Conservation (phyloP, 2,888 invertebrate species). For the Lasioglossum morio region DNA sequence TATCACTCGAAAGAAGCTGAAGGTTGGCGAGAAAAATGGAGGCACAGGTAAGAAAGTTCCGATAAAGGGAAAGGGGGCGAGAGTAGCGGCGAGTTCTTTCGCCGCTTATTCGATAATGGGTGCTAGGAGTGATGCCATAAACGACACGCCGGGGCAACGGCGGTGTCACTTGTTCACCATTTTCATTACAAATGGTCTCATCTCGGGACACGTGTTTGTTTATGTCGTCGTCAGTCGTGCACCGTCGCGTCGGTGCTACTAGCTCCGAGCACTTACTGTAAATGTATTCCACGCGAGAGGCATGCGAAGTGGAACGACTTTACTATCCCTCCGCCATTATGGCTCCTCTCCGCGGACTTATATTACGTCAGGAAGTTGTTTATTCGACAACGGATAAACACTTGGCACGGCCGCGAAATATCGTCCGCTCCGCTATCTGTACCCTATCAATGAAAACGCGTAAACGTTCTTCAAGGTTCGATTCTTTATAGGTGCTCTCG, state of each 20-base stretch:
- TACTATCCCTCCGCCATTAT: slow-evolving; percentile 60
- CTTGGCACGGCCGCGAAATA: slow-evolving; percentile 19
- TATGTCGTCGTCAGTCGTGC: slow-evolving; percentile 69
- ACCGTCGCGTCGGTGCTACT: slow-evolving; percentile 58
- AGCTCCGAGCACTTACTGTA: slow-evolving; percentile 60
- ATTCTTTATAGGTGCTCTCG: background rate
- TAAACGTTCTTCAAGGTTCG: background rate
- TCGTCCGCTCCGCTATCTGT: background rate
- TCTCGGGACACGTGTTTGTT: slow-evolving; percentile 70
- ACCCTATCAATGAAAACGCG: background rate
- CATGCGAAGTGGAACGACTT: slow-evolving; percentile 63
- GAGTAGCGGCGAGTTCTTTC: slow-evolving; percentile 39
- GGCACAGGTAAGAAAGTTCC: background rate
- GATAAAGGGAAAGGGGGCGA: slow-evolving; percentile 16
- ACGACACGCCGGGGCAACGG: slow-evolving; percentile 35
- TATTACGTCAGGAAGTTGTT: slow-evolving; percentile 57
- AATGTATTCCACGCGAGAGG: slow-evolving; percentile 75
- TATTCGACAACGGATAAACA: slow-evolving; percentile 50
- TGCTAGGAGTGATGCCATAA: slow-evolving; percentile 56
- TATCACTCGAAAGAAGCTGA: background rate
- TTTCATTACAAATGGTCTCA: slow-evolving; percentile 73
- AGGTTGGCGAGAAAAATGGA: background rate
- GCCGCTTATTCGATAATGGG: slow-evolving; percentile 55
- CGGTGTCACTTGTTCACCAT: slow-evolving; percentile 59
- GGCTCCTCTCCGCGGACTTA: slow-evolving; percentile 52